Conservation (phyloP, 2,888 invertebrate species). For the Limnephilus rhombicus region DNA sequence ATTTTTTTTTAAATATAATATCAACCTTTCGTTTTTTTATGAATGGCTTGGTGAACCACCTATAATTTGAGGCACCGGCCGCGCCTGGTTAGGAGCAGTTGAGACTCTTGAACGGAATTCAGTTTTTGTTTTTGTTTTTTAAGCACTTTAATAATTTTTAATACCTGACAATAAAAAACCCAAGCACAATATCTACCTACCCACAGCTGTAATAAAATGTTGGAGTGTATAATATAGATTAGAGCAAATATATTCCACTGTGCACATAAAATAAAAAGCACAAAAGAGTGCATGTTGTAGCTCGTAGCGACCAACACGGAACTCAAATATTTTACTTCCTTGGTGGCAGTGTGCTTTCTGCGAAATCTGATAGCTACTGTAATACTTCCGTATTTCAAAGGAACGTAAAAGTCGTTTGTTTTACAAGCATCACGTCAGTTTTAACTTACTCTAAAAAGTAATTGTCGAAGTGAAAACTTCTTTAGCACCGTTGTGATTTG, state of each 20-base stretch:
- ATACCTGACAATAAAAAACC: background rate
- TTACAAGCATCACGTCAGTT: background rate
- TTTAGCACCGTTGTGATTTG: no score
- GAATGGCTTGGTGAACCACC: no score
- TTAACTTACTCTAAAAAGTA: background rate
- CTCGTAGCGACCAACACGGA: background rate
- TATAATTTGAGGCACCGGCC: no score
- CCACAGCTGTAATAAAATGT: background rate
- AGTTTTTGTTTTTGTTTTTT: no score
- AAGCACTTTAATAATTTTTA: no score
- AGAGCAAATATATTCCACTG: background rate
- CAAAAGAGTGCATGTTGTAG: background rate
- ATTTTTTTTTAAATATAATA: no score
- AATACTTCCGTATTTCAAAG: conserved; percentile 15
- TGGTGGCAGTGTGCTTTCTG: conserved; percentile 14
- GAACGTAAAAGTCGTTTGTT: background rate
- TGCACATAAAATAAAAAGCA: background rate
- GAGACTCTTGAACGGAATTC: no score
- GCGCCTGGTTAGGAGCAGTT: no score
- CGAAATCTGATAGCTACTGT: conserved; percentile 19
- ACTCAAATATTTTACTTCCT: conserved; percentile 29
- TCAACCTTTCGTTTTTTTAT: no score
- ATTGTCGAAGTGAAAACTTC: no score
- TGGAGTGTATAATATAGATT: background rate
- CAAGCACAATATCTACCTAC: background rate